phyloP scores from a whole-genome alignment of 2,113 vertebrate species.

The Oncorhynchus masou region DNA sequence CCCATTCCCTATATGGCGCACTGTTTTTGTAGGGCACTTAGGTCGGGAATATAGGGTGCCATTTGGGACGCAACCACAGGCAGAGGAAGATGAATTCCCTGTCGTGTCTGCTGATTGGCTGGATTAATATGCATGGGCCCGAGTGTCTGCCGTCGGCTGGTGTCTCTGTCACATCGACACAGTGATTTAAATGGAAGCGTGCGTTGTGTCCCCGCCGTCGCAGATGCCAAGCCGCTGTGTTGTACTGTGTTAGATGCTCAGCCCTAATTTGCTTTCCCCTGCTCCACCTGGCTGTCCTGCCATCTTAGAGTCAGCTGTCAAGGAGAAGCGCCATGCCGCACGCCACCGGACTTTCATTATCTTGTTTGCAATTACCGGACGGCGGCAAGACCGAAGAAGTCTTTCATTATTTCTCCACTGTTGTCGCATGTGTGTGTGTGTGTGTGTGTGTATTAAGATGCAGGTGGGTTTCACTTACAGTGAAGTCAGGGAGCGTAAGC shows the following conservation, averaged over 20 bases:
- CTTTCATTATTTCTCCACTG: conserved; percentile 1
- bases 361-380: neutral
- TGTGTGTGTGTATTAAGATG: conserved; percentile 1
- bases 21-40: too few species aligned
- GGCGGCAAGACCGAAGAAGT: neutral
- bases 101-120: conserved; percentile 9
- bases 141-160: conserved; percentile 54
- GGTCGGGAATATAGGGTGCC: too few species aligned
- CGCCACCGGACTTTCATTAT: neutral
- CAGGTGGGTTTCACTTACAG: conserved; percentile 83
- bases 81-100: neutral
- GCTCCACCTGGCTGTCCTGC: neutral
- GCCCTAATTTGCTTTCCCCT: neutral
- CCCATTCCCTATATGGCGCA: too few species aligned
- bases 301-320: neutral
- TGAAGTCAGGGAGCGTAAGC: conserved; percentile 94
- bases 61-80: too few species aligned
- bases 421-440: neutral
- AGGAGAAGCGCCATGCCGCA: neutral
- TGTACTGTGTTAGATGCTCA: neutral
- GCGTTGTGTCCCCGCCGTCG: neutral
- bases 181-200: neutral
- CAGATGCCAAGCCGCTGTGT: neutral
- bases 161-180: neutral
- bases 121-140: conserved; percentile 30